phyloP scores from a whole-genome alignment of 2,113 vertebrate species.

The Phyllostomus discolor region DNA sequence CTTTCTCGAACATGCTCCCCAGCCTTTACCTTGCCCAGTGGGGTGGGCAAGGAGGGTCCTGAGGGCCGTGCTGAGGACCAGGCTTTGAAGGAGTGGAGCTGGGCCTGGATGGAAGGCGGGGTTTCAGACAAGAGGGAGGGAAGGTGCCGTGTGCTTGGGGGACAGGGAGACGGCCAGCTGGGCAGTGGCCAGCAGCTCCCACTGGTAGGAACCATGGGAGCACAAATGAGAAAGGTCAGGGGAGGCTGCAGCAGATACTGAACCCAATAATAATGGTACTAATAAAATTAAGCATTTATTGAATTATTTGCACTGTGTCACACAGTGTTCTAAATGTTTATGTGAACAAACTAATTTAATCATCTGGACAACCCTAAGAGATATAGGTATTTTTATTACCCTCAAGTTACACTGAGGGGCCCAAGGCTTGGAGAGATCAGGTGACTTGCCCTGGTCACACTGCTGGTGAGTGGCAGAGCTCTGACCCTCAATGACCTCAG shows the following conservation, averaged over 20 bases:
- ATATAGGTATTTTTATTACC: neutral
- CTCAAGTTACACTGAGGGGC: neutral
- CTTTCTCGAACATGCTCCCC: neutral
- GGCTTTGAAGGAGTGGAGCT: neutral
- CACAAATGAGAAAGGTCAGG: neutral
- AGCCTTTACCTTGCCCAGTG: neutral
- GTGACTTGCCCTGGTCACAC: neutral
- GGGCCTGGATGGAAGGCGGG: neutral
- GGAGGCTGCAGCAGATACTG: neutral
- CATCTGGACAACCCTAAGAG: neutral
- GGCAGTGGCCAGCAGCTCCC: neutral
- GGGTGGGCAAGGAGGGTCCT: neutral
- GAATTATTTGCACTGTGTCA: neutral
- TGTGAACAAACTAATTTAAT: neutral
- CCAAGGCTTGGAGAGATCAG: neutral
- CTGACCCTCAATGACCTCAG: too few species aligned
- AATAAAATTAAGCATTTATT: neutral
- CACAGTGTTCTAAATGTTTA: neutral
- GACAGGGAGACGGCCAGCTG: neutral
- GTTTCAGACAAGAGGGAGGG: neutral
- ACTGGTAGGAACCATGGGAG: neutral
- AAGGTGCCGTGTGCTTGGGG: neutral
- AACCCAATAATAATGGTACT: neutral
- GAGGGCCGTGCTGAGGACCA: neutral
- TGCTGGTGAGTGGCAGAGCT: neutral